phyloP scores from a whole-genome alignment of 2,113 vertebrate genomes.

The Symphodus melops region DNA sequence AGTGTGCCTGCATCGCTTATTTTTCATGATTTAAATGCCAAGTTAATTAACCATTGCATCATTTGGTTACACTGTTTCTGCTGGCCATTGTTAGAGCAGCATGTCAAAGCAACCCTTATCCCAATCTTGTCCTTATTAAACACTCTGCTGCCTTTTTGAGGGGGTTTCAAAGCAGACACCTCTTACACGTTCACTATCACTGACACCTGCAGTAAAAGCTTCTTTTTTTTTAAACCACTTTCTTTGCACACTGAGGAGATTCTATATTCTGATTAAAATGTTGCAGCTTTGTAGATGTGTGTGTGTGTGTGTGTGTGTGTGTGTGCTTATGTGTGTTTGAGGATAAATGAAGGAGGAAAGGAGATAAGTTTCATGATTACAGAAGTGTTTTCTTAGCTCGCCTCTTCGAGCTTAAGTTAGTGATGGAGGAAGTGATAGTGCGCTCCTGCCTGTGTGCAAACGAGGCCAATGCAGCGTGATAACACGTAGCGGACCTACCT shows the following conservation, averaged over 20 bases:
- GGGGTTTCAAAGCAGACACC: conserved; percentile 3
- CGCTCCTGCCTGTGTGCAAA: conserved; percentile 16
- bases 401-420: conserved; percentile 10
- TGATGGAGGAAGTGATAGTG: conserved; percentile 31
- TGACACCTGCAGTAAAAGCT: background rate
- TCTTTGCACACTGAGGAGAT: background rate
- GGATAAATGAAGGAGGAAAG: conserved; percentile 17
- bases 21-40: conserved; percentile 38
- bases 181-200: background rate
- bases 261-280: background rate
- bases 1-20: conserved; percentile 16
- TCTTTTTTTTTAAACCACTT: conserved; percentile 29
- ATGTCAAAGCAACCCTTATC: conserved; percentile 36
- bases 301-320: no score
- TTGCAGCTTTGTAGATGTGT: background rate
- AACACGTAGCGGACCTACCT: background rate
- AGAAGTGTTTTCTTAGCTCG: conserved; percentile 1
- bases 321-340: background rate
- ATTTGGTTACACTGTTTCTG: conserved; percentile 28
- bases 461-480: conserved; percentile 8
- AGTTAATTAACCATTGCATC: conserved; percentile 42
- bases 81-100: conserved; percentile 14
- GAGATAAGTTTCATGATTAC: conserved; percentile 22
- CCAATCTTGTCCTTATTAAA: background rate
- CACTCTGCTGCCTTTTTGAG: background rate